phyloP scores from a whole-genome alignment of 2,797 vertebrate genomes.

The Falco concolor region DNA sequence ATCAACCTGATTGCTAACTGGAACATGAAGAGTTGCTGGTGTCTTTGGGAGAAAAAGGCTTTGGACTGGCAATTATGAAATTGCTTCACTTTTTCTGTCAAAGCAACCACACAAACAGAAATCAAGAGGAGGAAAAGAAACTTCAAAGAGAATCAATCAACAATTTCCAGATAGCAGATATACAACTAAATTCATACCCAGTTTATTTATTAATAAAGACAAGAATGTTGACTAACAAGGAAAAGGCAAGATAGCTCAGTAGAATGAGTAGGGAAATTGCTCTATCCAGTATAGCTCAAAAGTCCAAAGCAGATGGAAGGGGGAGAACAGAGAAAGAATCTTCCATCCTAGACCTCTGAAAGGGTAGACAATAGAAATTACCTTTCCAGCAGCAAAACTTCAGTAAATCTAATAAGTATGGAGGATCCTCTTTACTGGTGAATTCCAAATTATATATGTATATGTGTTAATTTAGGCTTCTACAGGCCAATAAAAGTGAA shows the following conservation, averaged over 20 bases:
- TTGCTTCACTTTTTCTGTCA: background rate
- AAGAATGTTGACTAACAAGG: background rate
- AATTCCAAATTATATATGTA: background rate
- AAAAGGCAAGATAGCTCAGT: background rate
- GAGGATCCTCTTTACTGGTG: background rate
- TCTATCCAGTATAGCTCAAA: background rate
- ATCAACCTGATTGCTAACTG: background rate
- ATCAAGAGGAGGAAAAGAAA: background rate
- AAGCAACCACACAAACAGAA: background rate
- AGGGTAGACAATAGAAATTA: background rate
- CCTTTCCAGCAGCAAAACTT: background rate
- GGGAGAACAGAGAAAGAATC: fast-evolving
- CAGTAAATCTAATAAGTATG: background rate
- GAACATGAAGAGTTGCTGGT: background rate
- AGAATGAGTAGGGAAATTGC: background rate
- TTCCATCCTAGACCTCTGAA: background rate
- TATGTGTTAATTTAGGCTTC: background rate
- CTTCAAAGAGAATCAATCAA: background rate
- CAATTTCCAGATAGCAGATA: background rate
- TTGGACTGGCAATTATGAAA: background rate
- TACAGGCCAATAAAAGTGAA: background rate
- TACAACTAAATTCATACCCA: background rate
- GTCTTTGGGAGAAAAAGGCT: background rate
- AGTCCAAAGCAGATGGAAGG: background rate
- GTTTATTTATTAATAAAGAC: background rate